These are phyloP conservation scores for Seira sanloemensis DNA, from an alignment of 2,888 invertebrate species.

Conservation along the genomic window DNA sequence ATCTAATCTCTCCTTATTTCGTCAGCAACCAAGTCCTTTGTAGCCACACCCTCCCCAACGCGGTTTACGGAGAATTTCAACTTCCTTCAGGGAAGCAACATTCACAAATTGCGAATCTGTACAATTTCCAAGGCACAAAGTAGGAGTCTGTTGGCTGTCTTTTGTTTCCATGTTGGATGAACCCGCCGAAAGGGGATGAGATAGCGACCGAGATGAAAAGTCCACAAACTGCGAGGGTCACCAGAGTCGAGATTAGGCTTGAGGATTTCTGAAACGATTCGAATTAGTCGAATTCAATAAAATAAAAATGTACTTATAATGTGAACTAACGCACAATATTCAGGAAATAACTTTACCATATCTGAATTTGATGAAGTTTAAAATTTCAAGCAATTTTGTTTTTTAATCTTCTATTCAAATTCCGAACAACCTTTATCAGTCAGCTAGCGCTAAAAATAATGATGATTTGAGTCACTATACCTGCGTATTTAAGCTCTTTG, in stretches of 20 bases:
- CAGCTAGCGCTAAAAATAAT: no score
- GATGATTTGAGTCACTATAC: neutral
- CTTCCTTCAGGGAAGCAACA: no score
- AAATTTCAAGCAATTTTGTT: neutral
- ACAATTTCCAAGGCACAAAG: neutral
- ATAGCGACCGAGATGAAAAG: no score
- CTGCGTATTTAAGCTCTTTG: neutral
- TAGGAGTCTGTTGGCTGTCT: neutral
- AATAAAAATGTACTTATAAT: no score
- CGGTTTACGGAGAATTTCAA: neutral
- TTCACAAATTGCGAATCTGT: neutral
- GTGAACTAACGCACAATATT: neutral
- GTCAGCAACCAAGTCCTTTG: neutral
- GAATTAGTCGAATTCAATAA: no score
- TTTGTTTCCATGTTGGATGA: neutral
- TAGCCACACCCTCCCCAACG: slow-evolving; percentile 39
- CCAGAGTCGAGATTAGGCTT: no score
- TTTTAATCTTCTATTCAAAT: neutral
- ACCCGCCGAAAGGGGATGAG: neutral
- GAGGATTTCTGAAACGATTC: no score
- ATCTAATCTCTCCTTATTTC: no score
- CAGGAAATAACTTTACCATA: neutral
- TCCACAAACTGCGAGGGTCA: no score
- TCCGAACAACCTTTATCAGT: neutral
- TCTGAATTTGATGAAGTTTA: neutral